phyloP scores from a whole-genome alignment of 35 echinoderm and acorn worm species.

The Nesometra sesokonis region DNA sequence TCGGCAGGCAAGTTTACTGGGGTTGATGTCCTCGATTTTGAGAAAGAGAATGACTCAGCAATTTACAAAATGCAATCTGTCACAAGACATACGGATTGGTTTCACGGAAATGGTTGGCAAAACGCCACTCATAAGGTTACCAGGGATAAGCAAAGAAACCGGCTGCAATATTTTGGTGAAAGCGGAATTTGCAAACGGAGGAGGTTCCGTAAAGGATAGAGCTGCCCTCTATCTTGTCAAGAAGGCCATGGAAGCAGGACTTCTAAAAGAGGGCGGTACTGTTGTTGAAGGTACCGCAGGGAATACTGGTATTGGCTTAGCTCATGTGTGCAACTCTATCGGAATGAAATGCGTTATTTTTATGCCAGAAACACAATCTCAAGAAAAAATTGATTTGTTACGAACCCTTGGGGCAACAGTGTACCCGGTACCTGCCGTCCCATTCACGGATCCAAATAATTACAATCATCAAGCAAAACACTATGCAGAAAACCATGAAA shows the following conservation, averaged over 20 bases:
- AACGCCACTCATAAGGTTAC: conserved; percentile 64
- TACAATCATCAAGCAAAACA: conserved; percentile 91
- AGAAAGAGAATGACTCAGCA: not conserved
- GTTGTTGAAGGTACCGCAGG: conserved; percentile 92
- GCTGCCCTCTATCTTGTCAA: conserved; percentile 82
- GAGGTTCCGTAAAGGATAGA: conserved; percentile 92
- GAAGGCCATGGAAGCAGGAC: conserved; percentile 64
- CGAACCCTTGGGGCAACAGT: conserved; percentile 68
- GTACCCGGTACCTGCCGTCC: conserved; percentile 66
- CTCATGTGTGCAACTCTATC: conserved; percentile 96
- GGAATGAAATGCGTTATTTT: conserved; percentile 89
- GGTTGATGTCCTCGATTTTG: not conserved
- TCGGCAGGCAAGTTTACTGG: not conserved
- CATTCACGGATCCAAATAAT: conserved; percentile 70
- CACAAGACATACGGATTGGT: not conserved
- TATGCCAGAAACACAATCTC: conserved; percentile 81
- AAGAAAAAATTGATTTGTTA: conserved; percentile 79
- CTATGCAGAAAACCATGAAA: conserved; percentile 65
- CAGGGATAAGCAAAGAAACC: conserved; percentile 70
- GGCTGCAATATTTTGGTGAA: conserved; percentile 79
- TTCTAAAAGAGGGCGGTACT: conserved; percentile 53
- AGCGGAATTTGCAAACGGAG: conserved; percentile 87
- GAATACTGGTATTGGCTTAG: conserved; percentile 90
- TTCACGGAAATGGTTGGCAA: conserved; percentile 7
- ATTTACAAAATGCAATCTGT: not conserved